Evolutionary conservation across 1,140 invertebrate species (phyloP), one percentile per base, ranked within the genome.

Genomic region (Zaprionus gabonicus): DNA sequence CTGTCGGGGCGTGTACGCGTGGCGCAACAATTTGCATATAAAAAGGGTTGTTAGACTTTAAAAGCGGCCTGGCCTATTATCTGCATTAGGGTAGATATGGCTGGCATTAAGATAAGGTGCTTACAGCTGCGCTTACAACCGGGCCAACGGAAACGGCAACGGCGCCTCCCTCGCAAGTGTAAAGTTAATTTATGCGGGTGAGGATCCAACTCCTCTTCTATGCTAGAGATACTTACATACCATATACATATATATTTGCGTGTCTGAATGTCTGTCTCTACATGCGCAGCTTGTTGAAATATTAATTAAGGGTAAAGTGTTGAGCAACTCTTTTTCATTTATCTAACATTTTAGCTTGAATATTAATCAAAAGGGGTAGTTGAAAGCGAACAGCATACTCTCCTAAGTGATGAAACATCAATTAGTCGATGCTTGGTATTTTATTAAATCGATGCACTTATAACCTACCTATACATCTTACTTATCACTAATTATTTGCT

Each of bases 1-100:
- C 46, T 51, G 46, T 51, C 46, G 46, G 72, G 79, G 82, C 82
- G 79, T 84, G 36, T 81, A 73, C 84, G 84, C 83, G 81, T 83
- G 71, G 82, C 72, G 81, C 86, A 90, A 90, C 85, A 90, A 90
- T 90, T 90, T 90, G 81, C 86, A 85, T 90, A 90, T 90, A 90
- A 90, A 90, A 90, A 90, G 85, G 85, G 85, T 90, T 90, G 85
- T 90, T 90, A 85, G 85, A 90, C 79, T 82, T 90, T 90, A 90
- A 90, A 90, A 85, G 86, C 85, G 80, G 81, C 75, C 81, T 74
- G 82, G 82, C 79, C 86, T 85, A 90, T 90, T 90, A 90, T 90
- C 88, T 90, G 81, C 80, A 85, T 91, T 90, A 90, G 86, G 76
- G 79, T 66, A 90, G 85, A 91, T 90, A 90, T 77, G 85, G 79